These are phyloP conservation scores for Sminthurinus aureus DNA, from an alignment of 2,888 invertebrate genomes.

Conservation along the genomic window DNA sequence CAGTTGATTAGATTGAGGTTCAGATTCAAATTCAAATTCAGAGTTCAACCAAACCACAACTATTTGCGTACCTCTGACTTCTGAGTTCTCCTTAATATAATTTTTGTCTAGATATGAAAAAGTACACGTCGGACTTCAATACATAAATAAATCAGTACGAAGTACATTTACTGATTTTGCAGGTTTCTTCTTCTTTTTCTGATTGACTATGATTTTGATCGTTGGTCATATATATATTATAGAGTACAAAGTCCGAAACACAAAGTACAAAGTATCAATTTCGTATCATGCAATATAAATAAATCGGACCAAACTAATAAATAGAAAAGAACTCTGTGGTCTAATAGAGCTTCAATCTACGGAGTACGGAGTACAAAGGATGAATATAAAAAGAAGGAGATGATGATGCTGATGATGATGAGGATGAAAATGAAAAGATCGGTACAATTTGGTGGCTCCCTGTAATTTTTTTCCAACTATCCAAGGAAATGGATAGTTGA, in stretches of 20 bases:
- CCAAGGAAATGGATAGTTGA: conserved; percentile 31
- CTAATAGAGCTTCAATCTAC: conserved; percentile 23
- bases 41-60: neutral
- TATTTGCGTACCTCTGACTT: conserved; percentile 14
- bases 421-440: neutral
- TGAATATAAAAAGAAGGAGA: conserved; percentile 1
- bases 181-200: conserved; percentile 16
- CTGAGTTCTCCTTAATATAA: conserved; percentile 7
- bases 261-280: too few species aligned
- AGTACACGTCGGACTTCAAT: neutral
- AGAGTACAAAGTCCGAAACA: too few species aligned
- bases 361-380: too few species aligned
- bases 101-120: neutral
- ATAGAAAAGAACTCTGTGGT: conserved; percentile 29
- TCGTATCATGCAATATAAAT: too few species aligned
- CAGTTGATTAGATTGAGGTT: conserved; percentile 10
- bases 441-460: conserved; percentile 40
- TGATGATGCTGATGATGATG: conserved; percentile 11
- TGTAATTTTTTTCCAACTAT: conserved; percentile 39
- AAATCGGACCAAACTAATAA: neutral
- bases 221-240: neutral
- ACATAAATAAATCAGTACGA: too few species aligned
- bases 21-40: too few species aligned
- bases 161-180: too few species aligned
- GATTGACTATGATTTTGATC: conserved; percentile 17